Evolutionary conservation across 2,113 vertebrate species (phyloP).

Genomic region (Colinus virginianus): DNA sequence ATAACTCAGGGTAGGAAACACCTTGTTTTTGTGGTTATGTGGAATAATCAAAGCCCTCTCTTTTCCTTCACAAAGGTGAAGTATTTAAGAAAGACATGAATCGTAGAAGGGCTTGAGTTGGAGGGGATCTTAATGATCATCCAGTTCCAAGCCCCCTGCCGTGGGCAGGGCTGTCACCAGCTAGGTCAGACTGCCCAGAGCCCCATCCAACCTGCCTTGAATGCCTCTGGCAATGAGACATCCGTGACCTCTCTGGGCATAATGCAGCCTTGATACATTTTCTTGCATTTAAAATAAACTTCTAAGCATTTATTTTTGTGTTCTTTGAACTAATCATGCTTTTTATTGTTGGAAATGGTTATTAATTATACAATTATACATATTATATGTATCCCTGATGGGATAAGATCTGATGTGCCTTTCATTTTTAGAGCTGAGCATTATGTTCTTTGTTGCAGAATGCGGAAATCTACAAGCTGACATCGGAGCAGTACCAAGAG

Average conservation of each 20-base stretch:
- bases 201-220: too few relatives aligned
- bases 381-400: neutral
- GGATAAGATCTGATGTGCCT: neutral
- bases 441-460: slow-evolving; percentile 81
- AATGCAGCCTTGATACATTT: neutral
- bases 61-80: neutral
- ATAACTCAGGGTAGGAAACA: neutral
- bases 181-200: too few relatives aligned
- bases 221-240: too few relatives aligned
- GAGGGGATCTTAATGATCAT: too few relatives aligned
- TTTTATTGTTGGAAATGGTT: slow-evolving; percentile 1
- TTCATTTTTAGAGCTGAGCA: slow-evolving; percentile 25
- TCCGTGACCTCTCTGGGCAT: neutral
- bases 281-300: neutral
- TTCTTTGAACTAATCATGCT: slow-evolving; percentile 21
- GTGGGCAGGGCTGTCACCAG: too few relatives aligned
- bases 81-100: neutral
- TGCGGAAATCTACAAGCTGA: slow-evolving; percentile 87
- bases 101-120: too few relatives aligned
- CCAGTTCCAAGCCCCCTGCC: too few relatives aligned
- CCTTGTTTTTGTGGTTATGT: neutral
- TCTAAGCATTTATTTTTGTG: neutral
- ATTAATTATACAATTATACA: slow-evolving; percentile 11
- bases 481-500: slow-evolving; percentile 86
- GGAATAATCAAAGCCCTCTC: neutral